A percentile compares a stretch with the other conserved stretches of the same genome.
These are phyloP conservation scores for Julus scanicus DNA, from an alignment of 2,888 invertebrate species.

Conservation along the genomic window DNA sequence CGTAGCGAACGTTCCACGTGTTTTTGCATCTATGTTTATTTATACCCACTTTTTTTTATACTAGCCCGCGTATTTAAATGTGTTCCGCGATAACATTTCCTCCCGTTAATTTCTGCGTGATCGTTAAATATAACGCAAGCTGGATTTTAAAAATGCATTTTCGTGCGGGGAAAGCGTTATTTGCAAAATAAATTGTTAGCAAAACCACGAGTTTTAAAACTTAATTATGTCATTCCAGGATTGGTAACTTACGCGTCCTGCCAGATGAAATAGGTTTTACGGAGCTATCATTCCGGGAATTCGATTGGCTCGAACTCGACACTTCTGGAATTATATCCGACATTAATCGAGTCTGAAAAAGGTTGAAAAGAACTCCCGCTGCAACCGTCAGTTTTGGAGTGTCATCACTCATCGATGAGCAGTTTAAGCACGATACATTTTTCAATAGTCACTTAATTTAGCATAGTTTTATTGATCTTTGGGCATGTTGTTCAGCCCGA, in stretches of 20 bases:
- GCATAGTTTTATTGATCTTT: slow-evolving; percentile 3
- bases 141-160: background rate
- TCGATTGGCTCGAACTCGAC: too few species aligned
- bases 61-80: slow-evolving; percentile 9
- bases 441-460: background rate
- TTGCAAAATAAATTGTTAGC: background rate
- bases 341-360: too few species aligned
- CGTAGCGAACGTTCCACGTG: background rate
- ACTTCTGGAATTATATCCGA: too few species aligned
- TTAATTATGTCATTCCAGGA: too few species aligned
- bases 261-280: too few species aligned
- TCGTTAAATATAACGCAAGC: background rate
- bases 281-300: too few species aligned
- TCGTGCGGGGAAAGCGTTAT: background rate
- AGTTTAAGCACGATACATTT: too few species aligned
- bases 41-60: background rate
- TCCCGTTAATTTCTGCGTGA: too few species aligned
- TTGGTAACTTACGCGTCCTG: too few species aligned
- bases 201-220: background rate
- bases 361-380: too few species aligned
- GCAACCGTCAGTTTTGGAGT: too few species aligned
- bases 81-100: background rate
- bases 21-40: background rate
- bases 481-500: background rate
- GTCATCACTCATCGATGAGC: too few species aligned